Evolutionary conservation across 2,797 vertebrate species (phyloP).

Genomic region (Threskiornis aethiopicus): DNA sequence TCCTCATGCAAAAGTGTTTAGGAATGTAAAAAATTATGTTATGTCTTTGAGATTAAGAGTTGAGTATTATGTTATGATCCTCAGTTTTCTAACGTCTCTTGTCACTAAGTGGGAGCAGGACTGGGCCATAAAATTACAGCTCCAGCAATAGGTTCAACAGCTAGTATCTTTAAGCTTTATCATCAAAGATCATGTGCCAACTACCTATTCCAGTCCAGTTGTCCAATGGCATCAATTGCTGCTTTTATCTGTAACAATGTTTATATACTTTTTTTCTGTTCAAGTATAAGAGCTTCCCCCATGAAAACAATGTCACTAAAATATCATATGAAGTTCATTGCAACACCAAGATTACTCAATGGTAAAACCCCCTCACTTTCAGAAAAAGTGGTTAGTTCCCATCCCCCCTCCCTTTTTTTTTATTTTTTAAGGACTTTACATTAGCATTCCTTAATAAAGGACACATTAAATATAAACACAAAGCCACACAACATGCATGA

Average conservation of each 20-base stretch:
- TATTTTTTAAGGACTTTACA: not conserved
- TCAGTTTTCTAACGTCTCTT: not conserved
- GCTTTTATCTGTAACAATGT: not conserved
- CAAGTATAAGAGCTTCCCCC: not conserved
- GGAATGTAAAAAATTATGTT: not conserved
- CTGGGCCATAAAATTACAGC: not conserved
- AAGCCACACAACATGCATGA: constrained; percentile 63
- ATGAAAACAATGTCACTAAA: constrained; percentile 24
- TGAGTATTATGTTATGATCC: not conserved
- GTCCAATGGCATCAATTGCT: not conserved
- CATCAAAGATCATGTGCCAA: not conserved
- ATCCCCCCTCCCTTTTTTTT: not conserved
- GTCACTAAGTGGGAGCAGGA: not conserved
- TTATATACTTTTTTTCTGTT: not conserved
- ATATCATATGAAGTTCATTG: not conserved
- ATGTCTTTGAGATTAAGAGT: not conserved
- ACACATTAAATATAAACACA: constrained; percentile 47
- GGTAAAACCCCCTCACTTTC: not conserved
- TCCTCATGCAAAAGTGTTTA: not conserved
- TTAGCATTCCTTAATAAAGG: constrained; percentile 44
- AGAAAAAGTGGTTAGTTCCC: not conserved
- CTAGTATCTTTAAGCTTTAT: not conserved
- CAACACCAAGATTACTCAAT: not conserved
- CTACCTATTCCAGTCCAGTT: not conserved
- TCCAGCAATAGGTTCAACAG: not conserved